A percentile compares a stretch with the other conserved stretches of the same genome.
phyloP scores from a whole-genome alignment of 2,113 vertebrate species.

The Sarotherodon lohbergeri region DNA sequence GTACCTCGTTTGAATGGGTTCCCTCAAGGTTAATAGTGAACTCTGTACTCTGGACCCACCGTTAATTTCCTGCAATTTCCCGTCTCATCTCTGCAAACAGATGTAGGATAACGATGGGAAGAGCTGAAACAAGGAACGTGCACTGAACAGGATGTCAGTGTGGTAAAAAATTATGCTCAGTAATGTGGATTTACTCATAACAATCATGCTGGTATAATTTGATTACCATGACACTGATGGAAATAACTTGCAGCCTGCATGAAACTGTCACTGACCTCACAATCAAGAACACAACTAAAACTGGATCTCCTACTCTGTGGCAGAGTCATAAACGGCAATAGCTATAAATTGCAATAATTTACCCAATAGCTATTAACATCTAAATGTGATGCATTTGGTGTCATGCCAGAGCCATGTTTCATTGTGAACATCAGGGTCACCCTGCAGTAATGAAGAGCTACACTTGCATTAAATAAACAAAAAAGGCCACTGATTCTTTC shows the following conservation, averaged over 20 bases:
- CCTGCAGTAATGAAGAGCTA: neutral
- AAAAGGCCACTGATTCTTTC: neutral
- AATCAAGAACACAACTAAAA: neutral
- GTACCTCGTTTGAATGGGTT: neutral
- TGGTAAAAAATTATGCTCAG: neutral
- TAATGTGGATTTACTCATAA: conserved; percentile 36
- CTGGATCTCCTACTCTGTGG: neutral
- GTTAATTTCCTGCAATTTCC: neutral
- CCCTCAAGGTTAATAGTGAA: neutral
- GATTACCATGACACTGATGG: conserved; percentile 35
- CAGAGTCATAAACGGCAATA: neutral
- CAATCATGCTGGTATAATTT: conserved; percentile 1
- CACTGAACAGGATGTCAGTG: conserved; percentile 8
- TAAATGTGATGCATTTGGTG: neutral
- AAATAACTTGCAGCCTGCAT: neutral
- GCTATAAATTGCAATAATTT: neutral
- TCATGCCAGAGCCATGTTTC: neutral
- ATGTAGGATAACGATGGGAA: neutral
- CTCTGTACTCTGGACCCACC: neutral
- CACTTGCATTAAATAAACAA: neutral
- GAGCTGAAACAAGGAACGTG: neutral
- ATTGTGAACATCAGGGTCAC: neutral
- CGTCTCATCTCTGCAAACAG: neutral
- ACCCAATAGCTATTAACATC: neutral
- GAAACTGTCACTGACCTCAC: conserved; percentile 15